Evolutionary conservation across 2,888 invertebrate species (phyloP).

Genomic region (Dynastes grantii): DNA sequence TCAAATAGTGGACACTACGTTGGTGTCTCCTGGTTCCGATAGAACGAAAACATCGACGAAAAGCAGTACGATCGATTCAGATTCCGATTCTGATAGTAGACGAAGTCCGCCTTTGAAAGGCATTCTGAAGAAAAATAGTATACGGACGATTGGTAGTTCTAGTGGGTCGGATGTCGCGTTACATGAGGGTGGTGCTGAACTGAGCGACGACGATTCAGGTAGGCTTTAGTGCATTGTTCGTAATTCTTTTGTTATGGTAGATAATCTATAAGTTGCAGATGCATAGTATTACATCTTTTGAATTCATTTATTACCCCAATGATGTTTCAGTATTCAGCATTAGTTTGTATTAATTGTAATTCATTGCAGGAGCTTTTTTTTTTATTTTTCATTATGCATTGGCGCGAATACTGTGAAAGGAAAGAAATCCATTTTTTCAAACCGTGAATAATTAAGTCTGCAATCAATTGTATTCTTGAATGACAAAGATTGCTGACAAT

Average conservation of each 20-base stretch:
- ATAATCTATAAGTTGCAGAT: conserved; percentile 41
- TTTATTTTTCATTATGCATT: no score
- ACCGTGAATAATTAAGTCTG: no score
- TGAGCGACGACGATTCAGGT: conserved; percentile 79
- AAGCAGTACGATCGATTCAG: conserved; percentile 68
- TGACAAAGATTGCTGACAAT: no score
- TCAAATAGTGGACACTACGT: conserved; percentile 60
- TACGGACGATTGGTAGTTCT: conserved; percentile 75
- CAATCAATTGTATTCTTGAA: no score
- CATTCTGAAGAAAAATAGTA: conserved; percentile 66
- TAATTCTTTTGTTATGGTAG: conserved; percentile 46
- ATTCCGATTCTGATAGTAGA: conserved; percentile 70
- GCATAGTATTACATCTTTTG: conserved; percentile 41
- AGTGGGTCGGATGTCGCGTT: conserved; percentile 78
- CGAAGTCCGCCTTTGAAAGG: conserved; percentile 67
- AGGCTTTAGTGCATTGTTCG: conserved; percentile 61
- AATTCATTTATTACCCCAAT: neutral
- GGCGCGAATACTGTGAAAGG: no score
- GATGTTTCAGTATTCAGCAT: no score
- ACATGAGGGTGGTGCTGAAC: conserved; percentile 76
- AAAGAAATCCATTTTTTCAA: no score
- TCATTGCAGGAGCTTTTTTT: no score
- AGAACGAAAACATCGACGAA: conserved; percentile 62
- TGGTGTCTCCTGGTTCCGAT: conserved; percentile 64
- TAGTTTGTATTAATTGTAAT: no score